Evolutionary conservation across 2,888 invertebrate genomes (phyloP).

Genomic region (Neoitamus cyanurus): DNA sequence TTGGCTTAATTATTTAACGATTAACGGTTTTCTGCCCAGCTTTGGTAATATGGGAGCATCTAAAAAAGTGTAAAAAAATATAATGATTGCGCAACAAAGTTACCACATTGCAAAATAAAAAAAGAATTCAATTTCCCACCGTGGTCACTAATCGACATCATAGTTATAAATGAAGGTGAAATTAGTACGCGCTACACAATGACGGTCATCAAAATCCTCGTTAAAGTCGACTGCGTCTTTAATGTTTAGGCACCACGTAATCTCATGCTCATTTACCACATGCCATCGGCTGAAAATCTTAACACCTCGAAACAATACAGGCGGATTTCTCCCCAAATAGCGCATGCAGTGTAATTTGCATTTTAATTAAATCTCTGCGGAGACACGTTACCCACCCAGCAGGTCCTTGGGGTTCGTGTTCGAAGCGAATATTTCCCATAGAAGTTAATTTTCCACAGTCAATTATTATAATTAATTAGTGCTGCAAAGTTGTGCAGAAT

Average conservation of each 20-base stretch:
- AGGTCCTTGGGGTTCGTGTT: constrained; percentile 3
- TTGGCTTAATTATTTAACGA: no score
- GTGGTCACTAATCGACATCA: background rate
- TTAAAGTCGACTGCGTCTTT: background rate
- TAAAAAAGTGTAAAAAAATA: no score
- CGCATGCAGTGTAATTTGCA: background rate
- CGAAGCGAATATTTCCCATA: background rate
- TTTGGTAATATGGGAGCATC: no score
- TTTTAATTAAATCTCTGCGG: background rate
- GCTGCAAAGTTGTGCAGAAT: background rate
- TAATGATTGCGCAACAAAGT: no score
- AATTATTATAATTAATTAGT: constrained; percentile 36
- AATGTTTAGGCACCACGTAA: no score
- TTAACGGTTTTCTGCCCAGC: no score
- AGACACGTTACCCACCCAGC: background rate
- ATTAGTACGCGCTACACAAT: background rate
- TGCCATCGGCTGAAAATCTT: background rate
- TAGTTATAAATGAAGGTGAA: background rate
- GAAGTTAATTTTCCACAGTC: constrained; percentile 25
- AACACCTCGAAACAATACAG: background rate
- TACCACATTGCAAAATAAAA: no score
- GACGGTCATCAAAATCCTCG: background rate
- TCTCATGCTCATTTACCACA: background rate
- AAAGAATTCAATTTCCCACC: no score
- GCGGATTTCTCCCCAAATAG: background rate